phyloP scores from a whole-genome alignment of 2,888 invertebrate genomes.

The Leptinotarsa peninsularis region DNA sequence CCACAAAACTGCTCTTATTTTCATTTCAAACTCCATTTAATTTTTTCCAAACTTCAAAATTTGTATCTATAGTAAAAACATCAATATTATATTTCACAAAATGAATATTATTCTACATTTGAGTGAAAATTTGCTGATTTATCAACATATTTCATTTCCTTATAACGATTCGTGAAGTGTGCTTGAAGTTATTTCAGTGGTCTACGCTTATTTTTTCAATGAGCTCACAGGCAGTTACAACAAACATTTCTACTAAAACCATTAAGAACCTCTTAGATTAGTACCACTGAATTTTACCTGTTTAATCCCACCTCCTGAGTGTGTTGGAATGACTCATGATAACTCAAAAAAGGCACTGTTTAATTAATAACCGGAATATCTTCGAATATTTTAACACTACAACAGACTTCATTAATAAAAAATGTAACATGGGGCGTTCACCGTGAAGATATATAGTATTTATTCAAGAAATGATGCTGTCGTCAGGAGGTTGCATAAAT shows the following conservation, averaged over 20 bases:
- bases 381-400: conserved; percentile 62
- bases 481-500: conserved; percentile 55
- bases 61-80: too few species aligned
- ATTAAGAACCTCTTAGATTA: conserved; percentile 8
- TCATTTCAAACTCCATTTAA: too few species aligned
- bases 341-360: conserved; percentile 55
- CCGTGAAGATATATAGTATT: conserved; percentile 56
- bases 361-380: conserved; percentile 61
- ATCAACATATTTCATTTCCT: too few species aligned
- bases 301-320: conserved; percentile 48
- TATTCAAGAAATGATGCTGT: conserved; percentile 57
- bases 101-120: too few species aligned
- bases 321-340: conserved; percentile 53
- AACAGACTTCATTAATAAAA: conserved; percentile 59
- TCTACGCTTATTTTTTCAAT: neutral
- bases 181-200: neutral
- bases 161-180: too few species aligned
- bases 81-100: too few species aligned
- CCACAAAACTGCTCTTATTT: too few species aligned
- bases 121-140: too few species aligned
- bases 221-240: conserved; percentile 2
- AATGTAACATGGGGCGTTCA: conserved; percentile 56
- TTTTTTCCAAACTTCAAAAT: too few species aligned
- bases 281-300: conserved; percentile 49
- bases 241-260: conserved; percentile 1